These are phyloP conservation scores for Crambe crambe DNA, from an alignment of 37 sponge, comb jelly and placozoan genomes.

Conservation along the genomic window DNA sequence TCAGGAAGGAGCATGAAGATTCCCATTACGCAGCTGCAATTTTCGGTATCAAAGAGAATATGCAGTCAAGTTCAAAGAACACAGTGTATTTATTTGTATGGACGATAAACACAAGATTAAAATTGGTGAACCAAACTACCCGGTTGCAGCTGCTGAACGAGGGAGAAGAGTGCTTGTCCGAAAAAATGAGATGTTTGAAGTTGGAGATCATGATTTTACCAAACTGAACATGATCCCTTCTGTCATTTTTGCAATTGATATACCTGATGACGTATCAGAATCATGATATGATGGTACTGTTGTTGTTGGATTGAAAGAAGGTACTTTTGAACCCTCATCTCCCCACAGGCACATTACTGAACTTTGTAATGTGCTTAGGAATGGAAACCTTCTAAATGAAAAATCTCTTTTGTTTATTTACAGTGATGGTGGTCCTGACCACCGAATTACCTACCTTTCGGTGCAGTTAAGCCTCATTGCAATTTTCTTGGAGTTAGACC, in stretches of 20 bases:
- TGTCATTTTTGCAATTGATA: constrained; percentile 34
- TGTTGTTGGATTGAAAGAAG: constrained; percentile 48
- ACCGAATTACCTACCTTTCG: constrained; percentile 48
- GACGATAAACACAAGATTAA: constrained; percentile 67
- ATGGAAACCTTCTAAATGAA: neutral
- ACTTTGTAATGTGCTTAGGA: neutral
- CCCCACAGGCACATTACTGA: constrained; percentile 47
- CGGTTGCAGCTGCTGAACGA: constrained; percentile 64
- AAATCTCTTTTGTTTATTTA: constrained; percentile 43
- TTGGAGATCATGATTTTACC: too few relatives aligned
- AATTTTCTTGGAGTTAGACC: constrained; percentile 40
- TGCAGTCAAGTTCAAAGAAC: constrained; percentile 24
- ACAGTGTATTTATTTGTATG: constrained; percentile 34
- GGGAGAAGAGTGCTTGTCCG: constrained; percentile 43
- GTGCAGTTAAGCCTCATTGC: constrained; percentile 55
- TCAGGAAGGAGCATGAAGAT: constrained; percentile 34
- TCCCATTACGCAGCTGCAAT: constrained; percentile 48
- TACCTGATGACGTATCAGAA: constrained; percentile 47
- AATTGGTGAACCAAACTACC: constrained; percentile 64
- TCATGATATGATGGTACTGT: constrained; percentile 48
- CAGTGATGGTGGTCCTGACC: constrained; percentile 69
- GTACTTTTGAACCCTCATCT: constrained; percentile 37
- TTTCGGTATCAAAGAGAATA: constrained; percentile 42
- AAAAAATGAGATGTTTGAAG: constrained; percentile 34
- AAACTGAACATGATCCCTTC: constrained; percentile 47